phyloP scores from a whole-genome alignment of 2,113 vertebrate genomes.

The Mixornis gularis region DNA sequence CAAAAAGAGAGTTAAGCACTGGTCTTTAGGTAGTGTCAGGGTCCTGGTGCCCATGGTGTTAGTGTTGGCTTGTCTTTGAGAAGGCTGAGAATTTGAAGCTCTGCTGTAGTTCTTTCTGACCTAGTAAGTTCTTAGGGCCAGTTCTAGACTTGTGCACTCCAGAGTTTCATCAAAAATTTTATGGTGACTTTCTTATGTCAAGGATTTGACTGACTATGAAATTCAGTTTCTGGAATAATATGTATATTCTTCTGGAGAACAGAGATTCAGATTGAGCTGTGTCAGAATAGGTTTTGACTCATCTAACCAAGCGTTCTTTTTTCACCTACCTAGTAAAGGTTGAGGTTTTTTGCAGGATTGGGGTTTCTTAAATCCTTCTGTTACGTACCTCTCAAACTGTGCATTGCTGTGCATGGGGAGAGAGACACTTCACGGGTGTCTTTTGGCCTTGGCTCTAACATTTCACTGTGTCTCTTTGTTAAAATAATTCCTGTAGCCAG shows the following conservation, averaged over 20 bases:
- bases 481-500: neutral
- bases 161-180: neutral
- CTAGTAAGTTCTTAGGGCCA: neutral
- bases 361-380: neutral
- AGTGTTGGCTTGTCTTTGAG: neutral
- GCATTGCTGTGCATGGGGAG: accelerated
- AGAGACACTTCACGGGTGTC: neutral
- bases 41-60: neutral
- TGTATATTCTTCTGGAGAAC: neutral
- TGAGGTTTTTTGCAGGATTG: neutral
- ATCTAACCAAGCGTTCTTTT: neutral
- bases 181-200: neutral
- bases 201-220: neutral
- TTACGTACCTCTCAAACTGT: neutral
- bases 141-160: neutral
- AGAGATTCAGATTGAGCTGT: neutral
- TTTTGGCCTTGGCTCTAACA: neutral
- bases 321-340: neutral
- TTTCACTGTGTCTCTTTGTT: neutral
- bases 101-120: neutral
- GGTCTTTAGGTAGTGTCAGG: neutral
- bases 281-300: neutral
- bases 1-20: neutral
- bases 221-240: neutral
- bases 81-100: neutral